Evolutionary conservation across 2,888 invertebrate genomes (phyloP).

Genomic region (Rhagium mordax): DNA sequence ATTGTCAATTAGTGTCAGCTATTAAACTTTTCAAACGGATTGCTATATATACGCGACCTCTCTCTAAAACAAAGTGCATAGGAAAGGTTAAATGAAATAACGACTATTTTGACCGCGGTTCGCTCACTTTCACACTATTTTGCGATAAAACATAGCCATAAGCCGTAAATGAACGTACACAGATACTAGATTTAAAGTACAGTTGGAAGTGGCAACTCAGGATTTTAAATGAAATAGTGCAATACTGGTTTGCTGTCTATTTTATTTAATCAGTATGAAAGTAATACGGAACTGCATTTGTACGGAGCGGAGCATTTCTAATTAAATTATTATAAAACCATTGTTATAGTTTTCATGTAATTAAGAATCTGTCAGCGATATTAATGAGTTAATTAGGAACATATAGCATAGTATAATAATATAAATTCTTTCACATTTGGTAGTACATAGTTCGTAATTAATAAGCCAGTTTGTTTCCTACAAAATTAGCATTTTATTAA

Average conservation of each 20-base stretch:
- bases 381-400: no score
- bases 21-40: neutral
- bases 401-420: no score
- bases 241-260: neutral
- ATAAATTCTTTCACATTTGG: no score
- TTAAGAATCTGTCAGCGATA: no score
- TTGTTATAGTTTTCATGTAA: neutral
- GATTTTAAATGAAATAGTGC: neutral
- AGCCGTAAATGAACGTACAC: neutral
- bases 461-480: no score
- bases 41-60: neutral
- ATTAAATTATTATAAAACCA: neutral
- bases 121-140: neutral
- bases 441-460: no score
- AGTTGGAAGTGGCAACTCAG: neutral
- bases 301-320: neutral
- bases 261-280: neutral
- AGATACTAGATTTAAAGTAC: neutral
- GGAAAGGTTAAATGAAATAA: neutral
- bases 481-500: no score
- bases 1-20: neutral
- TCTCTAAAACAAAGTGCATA: neutral
- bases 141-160: neutral
- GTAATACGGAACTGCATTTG: neutral
- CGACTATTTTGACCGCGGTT: neutral